Evolutionary conservation across 1,140 invertebrate species (phyloP).

Genomic region (Sitodiplosis mosellana): DNA sequence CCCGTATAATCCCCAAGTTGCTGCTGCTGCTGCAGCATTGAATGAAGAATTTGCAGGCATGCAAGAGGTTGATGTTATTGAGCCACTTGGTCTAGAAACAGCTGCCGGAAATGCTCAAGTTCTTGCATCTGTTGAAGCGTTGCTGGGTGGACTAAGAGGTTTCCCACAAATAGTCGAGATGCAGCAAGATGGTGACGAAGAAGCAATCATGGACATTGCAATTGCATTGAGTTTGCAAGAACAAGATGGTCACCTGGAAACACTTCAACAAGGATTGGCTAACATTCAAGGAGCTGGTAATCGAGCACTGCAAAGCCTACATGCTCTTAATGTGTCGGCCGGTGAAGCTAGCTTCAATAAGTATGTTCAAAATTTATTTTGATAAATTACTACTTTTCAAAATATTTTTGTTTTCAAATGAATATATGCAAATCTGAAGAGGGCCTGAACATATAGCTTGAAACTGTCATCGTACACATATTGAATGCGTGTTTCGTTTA

Average conservation of each 20-base stretch:
- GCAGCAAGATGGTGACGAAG: constrained; percentile 81
- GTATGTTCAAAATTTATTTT: no score
- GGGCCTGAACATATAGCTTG: no score
- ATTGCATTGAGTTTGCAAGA: constrained; percentile 86
- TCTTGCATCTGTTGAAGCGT: constrained; percentile 40
- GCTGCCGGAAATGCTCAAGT: constrained; percentile 21
- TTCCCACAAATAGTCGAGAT: constrained; percentile 68
- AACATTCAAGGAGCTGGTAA: constrained; percentile 17
- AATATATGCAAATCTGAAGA: no score
- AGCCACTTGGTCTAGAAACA: constrained; percentile 9
- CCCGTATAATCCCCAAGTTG: not conserved
- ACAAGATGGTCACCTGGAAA: constrained; percentile 27
- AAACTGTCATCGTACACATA: no score
- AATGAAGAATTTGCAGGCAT: constrained; percentile 13
- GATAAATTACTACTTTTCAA: no score
- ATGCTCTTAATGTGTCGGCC: constrained; percentile 13
- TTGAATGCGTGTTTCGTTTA: not conserved
- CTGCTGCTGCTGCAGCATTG: constrained; percentile 6
- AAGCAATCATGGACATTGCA: constrained; percentile 89
- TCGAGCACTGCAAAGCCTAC: constrained; percentile 12
- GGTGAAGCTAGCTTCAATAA: constrained; percentile 5
- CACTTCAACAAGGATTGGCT: constrained; percentile 20
- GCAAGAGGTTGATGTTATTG: constrained; percentile 6
- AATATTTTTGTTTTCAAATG: no score
- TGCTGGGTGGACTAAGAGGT: constrained; percentile 33